Base-by-base conservation (phyloP, 2,797 vertebrate genomes). In the Pangasius larnaudii region DNA sequence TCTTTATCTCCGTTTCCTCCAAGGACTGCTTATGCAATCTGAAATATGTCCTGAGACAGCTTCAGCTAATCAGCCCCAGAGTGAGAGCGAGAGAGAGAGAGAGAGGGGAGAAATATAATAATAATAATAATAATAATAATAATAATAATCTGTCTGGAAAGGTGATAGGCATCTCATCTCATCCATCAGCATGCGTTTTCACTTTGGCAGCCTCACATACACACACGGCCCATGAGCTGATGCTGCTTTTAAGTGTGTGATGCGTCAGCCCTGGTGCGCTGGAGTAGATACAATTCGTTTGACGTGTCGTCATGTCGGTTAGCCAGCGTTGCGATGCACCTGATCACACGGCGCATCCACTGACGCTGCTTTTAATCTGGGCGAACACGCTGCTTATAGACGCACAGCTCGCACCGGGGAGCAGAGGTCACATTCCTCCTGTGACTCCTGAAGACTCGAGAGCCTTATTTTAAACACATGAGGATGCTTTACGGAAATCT, bases 391-490 rank as follows among this genome's bases (percentile, higher is more conserved):
- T 58, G 53, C 3, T 58, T 36, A 39, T 2, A 3, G 53, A 36
- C 18, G 39, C 58, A n/a, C 79, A 3, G 36, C 56, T 1, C 36
- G 36, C 36, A 36, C 22, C 11, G 5, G 10, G 36, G 36, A 8
- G 5, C 33, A 18, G 58, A 46, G 79, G 79, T 81, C 79, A 81
- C 53, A 42, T 81, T 81, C 56, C 56, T 81, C 79, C 79, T 4
- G 36, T 30, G 59, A 9, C 56, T 42, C 56, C 79, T 42, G 22
- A 81, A 27, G 53, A 39, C 56, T 42, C 33, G 0, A 59, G 56
- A 27, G 56, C 58, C 79, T 59, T 80, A 80, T 61, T 61, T 82
- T 18, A 82, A 82, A 63, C 58, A 63, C 80, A 46, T 4, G 39
- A 63, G 39, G 59, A 58, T 58, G 53, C 33, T 24, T 36, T 58